Evolutionary conservation across 2,797 vertebrate genomes (phyloP).

Genomic region (Esox masquinongy): DNA sequence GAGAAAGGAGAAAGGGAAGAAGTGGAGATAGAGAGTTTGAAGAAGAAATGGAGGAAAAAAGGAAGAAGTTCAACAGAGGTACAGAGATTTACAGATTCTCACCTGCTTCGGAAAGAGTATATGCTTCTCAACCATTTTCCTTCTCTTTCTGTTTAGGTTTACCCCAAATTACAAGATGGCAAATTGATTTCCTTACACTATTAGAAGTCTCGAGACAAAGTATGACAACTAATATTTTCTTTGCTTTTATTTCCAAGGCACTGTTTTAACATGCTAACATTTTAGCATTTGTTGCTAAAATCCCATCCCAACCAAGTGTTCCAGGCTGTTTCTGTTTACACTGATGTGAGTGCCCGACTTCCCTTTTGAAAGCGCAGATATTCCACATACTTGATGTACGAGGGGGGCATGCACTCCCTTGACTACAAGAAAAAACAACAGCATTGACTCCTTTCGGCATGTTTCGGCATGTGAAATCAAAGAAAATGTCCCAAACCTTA

Average conservation of each 20-base stretch:
- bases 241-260: too few species aligned
- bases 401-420: background rate
- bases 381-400: background rate
- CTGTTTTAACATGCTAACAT: too few species aligned
- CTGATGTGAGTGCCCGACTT: background rate
- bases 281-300: too few species aligned
- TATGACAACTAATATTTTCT: too few species aligned
- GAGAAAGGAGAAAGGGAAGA: slow-evolving; percentile 14
- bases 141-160: slow-evolving; percentile 25
- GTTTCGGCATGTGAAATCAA: background rate
- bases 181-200: too few species aligned
- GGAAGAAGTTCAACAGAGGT: slow-evolving; percentile 21
- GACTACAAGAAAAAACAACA: background rate
- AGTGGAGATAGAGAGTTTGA: slow-evolving; percentile 20
- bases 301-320: background rate
- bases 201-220: too few species aligned
- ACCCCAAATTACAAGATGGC: too few species aligned
- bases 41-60: slow-evolving; percentile 26
- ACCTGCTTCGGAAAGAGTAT: slow-evolving; percentile 59
- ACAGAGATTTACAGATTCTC: slow-evolving; percentile 67
- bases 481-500: background rate
- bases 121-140: slow-evolving; percentile 44
- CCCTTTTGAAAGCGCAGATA: background rate
- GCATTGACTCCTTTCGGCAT: background rate
- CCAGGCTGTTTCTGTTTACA: background rate